Percentiles rank a stretch among this genome's conserved stretches.
phyloP scores from a whole-genome alignment of 2,113 vertebrate genomes.

The Poicephalus meyeri region DNA sequence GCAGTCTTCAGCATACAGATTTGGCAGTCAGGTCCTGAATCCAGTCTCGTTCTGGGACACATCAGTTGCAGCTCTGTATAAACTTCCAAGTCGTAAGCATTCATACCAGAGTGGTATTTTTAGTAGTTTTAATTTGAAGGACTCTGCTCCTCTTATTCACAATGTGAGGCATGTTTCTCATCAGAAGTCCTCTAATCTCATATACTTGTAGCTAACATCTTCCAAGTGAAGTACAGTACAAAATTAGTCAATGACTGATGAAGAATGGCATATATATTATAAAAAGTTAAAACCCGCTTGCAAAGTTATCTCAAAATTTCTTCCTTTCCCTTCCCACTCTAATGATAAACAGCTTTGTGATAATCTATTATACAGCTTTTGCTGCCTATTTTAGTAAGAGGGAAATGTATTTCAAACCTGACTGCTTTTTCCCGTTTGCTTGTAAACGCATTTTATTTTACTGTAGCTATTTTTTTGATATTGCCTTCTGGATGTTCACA shows the following conservation, averaged over 20 bases:
- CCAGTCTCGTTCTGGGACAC: too few relatives aligned
- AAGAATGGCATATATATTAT: not conserved
- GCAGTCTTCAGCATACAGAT: too few relatives aligned
- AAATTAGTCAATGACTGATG: not conserved
- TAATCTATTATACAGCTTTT: not conserved
- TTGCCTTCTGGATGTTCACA: not conserved
- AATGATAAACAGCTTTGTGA: not conserved
- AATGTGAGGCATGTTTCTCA: not conserved
- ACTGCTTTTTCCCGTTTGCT: not conserved
- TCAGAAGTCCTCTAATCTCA: not conserved
- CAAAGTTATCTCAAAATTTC: not conserved
- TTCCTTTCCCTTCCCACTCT: not conserved
- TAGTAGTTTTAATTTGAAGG: not conserved
- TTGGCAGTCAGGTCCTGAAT: too few relatives aligned
- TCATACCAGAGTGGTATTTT: not conserved
- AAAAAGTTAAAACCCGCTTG: not conserved
- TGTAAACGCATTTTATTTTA: not conserved
- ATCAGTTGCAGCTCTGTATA: too few relatives aligned
- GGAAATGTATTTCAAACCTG: not conserved
- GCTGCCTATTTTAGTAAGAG: not conserved
- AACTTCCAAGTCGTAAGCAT: not conserved
- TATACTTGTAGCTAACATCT: not conserved
- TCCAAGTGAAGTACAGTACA: not conserved
- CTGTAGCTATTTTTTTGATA: not conserved
- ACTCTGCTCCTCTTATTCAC: not conserved